Conservation (phyloP, 30 jellyfish, hydroid and myxozoan genomes). For the Turritopsis dohrnii region DNA sequence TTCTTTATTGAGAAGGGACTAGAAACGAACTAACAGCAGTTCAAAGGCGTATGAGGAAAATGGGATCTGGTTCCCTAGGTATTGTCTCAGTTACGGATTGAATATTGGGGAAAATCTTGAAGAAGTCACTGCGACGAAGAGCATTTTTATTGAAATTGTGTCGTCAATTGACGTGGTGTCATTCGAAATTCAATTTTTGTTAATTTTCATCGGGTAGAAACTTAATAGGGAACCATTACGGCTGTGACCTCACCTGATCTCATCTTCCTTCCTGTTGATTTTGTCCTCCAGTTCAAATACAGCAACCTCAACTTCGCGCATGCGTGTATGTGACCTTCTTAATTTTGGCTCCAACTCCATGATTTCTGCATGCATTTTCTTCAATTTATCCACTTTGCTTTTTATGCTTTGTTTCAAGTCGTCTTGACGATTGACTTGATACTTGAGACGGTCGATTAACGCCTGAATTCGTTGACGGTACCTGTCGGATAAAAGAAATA, state of each 20-base stretch:
- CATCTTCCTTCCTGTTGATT: not conserved
- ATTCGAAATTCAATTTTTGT: too few relatives aligned
- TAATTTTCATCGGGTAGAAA: too few relatives aligned
- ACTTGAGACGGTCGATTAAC: not conserved
- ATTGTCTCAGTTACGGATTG: too few relatives aligned
- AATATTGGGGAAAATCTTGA: too few relatives aligned
- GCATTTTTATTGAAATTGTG: too few relatives aligned
- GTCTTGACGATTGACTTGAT: not conserved
- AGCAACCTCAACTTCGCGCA: constrained; percentile 1
- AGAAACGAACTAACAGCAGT: too few relatives aligned
- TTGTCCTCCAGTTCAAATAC: not conserved
- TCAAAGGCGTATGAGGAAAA: too few relatives aligned
- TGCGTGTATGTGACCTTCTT: not conserved
- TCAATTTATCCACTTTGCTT: not conserved
- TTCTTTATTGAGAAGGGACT: too few relatives aligned
- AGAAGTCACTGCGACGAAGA: too few relatives aligned
- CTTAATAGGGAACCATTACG: too few relatives aligned
- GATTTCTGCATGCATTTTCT: constrained; percentile 15
- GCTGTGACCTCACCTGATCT: not conserved
- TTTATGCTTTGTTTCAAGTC: not conserved
- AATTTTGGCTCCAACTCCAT: constrained; percentile 3
- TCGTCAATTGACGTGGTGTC: too few relatives aligned
- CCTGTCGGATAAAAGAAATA: not conserved
- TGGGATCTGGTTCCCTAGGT: too few relatives aligned
- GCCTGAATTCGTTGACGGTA: not conserved